Base-by-base conservation (phyloP, 2,113 vertebrate species). In the Alectura lathami region DNA sequence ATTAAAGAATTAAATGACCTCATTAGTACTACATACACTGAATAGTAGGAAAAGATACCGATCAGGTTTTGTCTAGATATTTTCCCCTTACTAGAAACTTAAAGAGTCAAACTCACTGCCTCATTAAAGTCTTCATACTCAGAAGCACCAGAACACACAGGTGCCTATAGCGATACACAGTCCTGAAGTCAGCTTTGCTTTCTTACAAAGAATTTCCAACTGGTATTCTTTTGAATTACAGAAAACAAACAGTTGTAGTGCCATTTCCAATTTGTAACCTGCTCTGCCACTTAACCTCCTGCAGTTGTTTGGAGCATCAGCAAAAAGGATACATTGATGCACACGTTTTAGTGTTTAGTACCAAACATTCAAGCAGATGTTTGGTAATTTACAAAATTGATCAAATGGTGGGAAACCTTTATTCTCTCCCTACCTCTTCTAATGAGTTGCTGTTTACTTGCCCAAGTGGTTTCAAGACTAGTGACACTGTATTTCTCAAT, bases 1-100 rank as follows among this genome's bases (percentile, higher is more conserved):
- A 79, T 9, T n/a, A n/a, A n/a, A 56, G 67, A 91, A 87, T 74
- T 87, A 91, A 94, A 83, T 43, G 82, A 83, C 42, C 53, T 91
- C 81, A 95, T 88, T 94, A 93, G 48, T 74, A 72, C 47, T 78
- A 67, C n/a, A 34, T 4, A 72, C 20, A 60, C 0, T 53, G 62
- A 74, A 67, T 6, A 86, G 30, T 9, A 17, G 62, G 22, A 80
- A 73, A 73, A 87, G 54, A 94, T 84, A 85, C 8, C 30, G 29
- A 96, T 92, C 50, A 50, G 27, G 1, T 62, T 91, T 57, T 72
- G 20, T 20, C 68, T 57, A 12, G 29, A 26, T 54, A 62, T 66
- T 59, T 84, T 84, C 16, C 17, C 16, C 17, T 56, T 86, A n/a
- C n/a, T 64, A 91, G 50, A 80, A 77, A 82, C 7, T 57, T 88